Conservation (phyloP, 2,113 vertebrate species). For the Elanoides forficatus region DNA sequence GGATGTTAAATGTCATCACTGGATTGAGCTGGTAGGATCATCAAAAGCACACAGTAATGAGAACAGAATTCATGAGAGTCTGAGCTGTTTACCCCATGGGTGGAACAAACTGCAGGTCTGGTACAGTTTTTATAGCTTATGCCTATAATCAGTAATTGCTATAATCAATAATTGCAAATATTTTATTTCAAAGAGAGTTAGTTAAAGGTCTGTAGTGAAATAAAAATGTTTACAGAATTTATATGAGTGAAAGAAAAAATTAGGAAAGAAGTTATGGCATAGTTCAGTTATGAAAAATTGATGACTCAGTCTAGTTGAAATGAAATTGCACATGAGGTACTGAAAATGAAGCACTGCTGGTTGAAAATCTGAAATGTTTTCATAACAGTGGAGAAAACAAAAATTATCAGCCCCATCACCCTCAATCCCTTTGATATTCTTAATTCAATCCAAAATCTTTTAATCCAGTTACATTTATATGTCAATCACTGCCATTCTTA, state of each 20-base stretch:
- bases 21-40: neutral
- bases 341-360: fast-evolving
- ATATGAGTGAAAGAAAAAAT: neutral
- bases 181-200: neutral
- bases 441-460: neutral
- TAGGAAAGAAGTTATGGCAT: neutral
- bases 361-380: neutral
- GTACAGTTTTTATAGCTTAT: neutral
- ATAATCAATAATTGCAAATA: neutral
- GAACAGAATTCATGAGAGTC: neutral
- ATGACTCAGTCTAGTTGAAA: neutral
- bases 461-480: neutral
- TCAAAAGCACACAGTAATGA: neutral
- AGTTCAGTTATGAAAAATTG: neutral
- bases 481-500: neutral
- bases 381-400: neutral
- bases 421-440: neutral
- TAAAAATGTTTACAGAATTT: neutral
- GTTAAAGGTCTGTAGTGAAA: neutral
- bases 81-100: neutral
- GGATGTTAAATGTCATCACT: neutral
- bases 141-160: neutral
- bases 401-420: neutral
- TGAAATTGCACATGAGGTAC: neutral
- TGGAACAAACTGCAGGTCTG: neutral